phyloP scores from a whole-genome alignment of 2,888 invertebrate species.

The Brachyptera putata region DNA sequence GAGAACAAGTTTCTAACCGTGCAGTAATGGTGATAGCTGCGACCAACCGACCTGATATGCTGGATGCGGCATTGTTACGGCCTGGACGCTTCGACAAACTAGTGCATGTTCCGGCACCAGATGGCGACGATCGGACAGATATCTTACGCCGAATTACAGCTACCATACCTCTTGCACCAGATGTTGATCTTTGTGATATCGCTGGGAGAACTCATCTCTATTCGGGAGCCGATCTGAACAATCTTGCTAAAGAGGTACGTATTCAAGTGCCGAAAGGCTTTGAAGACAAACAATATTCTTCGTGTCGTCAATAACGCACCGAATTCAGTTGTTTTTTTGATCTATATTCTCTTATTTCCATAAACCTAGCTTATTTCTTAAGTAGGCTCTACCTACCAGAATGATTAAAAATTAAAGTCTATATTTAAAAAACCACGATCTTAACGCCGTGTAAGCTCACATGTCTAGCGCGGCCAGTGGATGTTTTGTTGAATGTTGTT shows the following conservation, averaged over 20 bases:
- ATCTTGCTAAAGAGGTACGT: conserved; percentile 54
- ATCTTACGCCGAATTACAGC: conserved; percentile 48
- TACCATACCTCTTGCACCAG: conserved; percentile 46
- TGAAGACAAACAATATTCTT: too few relatives aligned
- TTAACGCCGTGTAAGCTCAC: too few relatives aligned
- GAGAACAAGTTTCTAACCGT: too few relatives aligned
- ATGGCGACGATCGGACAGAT: conserved; percentile 47
- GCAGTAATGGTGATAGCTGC: conserved; percentile 57
- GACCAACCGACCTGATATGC: conserved; percentile 59
- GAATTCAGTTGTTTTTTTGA: background rate
- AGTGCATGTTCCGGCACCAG: conserved; percentile 58
- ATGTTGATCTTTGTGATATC: conserved; percentile 46
- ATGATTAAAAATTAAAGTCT: too few relatives aligned
- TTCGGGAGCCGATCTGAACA: conserved; percentile 61
- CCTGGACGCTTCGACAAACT: conserved; percentile 61
- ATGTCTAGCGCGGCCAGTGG: too few relatives aligned
- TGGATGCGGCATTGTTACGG: conserved; percentile 58
- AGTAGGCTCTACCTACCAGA: too few relatives aligned
- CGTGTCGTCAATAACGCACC: too few relatives aligned
- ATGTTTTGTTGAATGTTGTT: too few relatives aligned
- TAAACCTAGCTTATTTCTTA: background rate
- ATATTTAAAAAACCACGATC: too few relatives aligned
- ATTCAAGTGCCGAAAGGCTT: too few relatives aligned
- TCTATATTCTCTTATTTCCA: background rate
- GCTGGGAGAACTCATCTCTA: conserved; percentile 49